phyloP scores from a whole-genome alignment of 23 tunicate genomes.

The Halocynthia roretzi region DNA sequence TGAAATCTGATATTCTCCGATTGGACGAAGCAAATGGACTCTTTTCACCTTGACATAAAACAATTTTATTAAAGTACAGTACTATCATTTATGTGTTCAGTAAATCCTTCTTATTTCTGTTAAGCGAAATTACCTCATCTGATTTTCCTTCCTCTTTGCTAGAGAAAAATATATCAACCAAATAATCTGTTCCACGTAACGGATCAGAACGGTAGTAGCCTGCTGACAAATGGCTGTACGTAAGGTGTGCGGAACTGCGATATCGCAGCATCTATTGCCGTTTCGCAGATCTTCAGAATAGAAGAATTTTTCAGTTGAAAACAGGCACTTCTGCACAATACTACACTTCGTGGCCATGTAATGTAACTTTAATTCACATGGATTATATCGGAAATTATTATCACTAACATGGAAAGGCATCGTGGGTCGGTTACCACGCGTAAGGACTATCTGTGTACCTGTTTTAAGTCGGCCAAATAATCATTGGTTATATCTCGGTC shows the following conservation, averaged over 20 bases:
- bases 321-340: not conserved
- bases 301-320: not conserved
- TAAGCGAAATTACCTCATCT: slow-evolving; percentile 20
- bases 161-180: slow-evolving; percentile 48
- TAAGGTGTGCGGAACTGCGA: slow-evolving; percentile 24
- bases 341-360: no score
- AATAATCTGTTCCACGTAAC: slow-evolving; percentile 62
- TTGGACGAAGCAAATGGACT: slow-evolving; percentile 50
- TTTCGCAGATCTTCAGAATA: slow-evolving; percentile 49
- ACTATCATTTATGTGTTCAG: no score
- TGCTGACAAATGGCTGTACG: slow-evolving; percentile 71
- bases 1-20: no score
- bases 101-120: no score
- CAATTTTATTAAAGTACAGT: no score
- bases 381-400: not conserved
- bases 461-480: slow-evolving; percentile 80
- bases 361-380: no score
- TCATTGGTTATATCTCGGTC: slow-evolving; percentile 70
- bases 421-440: not conserved
- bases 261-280: slow-evolving; percentile 59
- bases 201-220: slow-evolving; percentile 58
- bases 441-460: slow-evolving; percentile 17
- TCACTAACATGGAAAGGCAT: not conserved
- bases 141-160: slow-evolving; percentile 33
- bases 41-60: slow-evolving; percentile 24